These are phyloP conservation scores for Nycticryphes semicollaris DNA, from an alignment of 2,113 vertebrate genomes.

Conservation along the genomic window DNA sequence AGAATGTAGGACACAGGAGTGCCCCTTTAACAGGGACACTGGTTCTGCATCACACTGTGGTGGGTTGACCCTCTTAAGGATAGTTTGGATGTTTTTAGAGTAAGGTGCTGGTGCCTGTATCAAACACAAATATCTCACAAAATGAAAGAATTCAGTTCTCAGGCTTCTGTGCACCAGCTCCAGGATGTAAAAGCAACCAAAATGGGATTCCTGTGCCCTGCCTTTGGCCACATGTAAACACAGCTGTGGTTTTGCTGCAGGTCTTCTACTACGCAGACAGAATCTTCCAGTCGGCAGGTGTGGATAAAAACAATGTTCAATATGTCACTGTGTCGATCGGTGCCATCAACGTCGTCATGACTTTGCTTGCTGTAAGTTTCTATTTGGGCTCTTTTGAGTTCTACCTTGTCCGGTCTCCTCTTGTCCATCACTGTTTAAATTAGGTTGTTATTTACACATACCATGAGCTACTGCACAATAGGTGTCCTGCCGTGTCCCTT, in stretches of 20 bases:
- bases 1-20: neutral
- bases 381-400: accelerated
- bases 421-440: neutral
- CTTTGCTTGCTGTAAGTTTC: slow-evolving; percentile 78
- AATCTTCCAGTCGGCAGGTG: slow-evolving; percentile 85
- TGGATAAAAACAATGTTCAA: slow-evolving; percentile 75
- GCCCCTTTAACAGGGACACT: neutral
- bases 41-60: accelerated
- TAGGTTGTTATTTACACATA: accelerated
- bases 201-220: neutral
- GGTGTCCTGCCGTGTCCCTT: neutral
- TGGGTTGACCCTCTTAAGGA: neutral
- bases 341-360: slow-evolving; percentile 89
- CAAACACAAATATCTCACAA: neutral
- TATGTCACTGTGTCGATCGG: slow-evolving; percentile 89
- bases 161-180: neutral
- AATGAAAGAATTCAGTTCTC: accelerated
- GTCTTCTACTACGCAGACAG: slow-evolving; percentile 93
- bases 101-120: neutral
- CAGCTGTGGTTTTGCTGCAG: slow-evolving; percentile 63
- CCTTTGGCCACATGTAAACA: accelerated
- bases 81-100: neutral
- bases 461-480: neutral
- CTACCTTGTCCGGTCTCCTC: neutral
- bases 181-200: neutral